A percentile compares a stretch with the other conserved stretches of the same genome.
These are phyloP conservation scores for Sacculina carcini DNA, from an alignment of 2,888 invertebrate genomes.

Conservation along the genomic window DNA sequence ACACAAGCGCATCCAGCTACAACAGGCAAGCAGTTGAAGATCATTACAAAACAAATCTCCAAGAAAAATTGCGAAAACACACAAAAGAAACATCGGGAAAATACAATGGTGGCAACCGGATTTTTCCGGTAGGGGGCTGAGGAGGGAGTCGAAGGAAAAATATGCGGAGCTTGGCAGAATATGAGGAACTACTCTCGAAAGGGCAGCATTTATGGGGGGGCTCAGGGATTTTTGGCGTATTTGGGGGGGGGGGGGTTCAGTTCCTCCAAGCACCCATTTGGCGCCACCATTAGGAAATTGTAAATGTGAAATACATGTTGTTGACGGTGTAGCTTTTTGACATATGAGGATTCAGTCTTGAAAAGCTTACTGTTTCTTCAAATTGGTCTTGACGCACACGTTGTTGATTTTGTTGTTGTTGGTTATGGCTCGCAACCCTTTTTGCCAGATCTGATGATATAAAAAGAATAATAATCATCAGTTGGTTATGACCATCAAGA, in stretches of 20 bases:
- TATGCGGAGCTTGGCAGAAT: no score
- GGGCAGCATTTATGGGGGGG: neutral
- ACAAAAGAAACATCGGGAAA: no score
- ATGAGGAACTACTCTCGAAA: neutral
- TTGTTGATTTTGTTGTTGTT: conserved; percentile 92
- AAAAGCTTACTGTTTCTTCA: conserved; percentile 78
- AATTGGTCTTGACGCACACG: conserved; percentile 74
- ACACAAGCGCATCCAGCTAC: conserved; percentile 92
- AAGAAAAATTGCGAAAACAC: neutral
- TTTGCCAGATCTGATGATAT: conserved; percentile 58
- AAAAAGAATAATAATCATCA: conserved; percentile 14
- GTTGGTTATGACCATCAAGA: conserved; percentile 19
- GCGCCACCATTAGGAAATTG: no score
- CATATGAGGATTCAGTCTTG: neutral
- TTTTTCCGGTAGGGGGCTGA: no score
- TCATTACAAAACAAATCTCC: neutral
- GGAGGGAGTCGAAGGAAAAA: no score
- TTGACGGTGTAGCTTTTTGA: neutral
- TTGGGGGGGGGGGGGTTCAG: neutral
- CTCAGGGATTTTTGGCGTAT: neutral
- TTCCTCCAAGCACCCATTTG: neutral
- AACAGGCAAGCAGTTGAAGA: conserved; percentile 17
- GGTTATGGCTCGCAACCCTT: conserved; percentile 57
- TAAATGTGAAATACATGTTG: no score
- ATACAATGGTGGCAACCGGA: no score